phyloP scores from a whole-genome alignment of 2,888 invertebrate species.

The Monoplex corrugatus region DNA sequence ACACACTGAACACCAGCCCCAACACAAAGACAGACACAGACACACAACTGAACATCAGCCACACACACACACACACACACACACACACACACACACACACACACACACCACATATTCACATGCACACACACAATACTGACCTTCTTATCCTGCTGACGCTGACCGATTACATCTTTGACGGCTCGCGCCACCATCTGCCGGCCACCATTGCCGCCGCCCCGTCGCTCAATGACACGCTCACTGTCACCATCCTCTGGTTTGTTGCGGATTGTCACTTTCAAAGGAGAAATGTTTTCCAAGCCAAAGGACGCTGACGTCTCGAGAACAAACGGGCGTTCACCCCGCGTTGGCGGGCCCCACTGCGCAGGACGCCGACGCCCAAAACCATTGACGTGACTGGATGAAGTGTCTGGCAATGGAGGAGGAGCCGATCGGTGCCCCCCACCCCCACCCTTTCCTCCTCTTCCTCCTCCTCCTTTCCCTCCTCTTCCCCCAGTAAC shows the following conservation, averaged over 20 bases:
- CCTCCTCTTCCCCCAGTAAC: too few relatives aligned
- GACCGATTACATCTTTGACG: not conserved
- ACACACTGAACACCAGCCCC: not conserved
- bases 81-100: not conserved
- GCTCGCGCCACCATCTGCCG: not conserved
- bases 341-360: not conserved
- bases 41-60: not conserved
- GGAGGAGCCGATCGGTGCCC: too few relatives aligned
- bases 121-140: not conserved
- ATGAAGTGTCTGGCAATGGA: too few relatives aligned
- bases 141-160: not conserved
- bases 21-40: not conserved
- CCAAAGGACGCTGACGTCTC: not conserved
- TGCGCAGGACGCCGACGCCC: not conserved
- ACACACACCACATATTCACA: not conserved
- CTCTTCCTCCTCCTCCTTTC: conserved; percentile 8
- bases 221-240: conserved; percentile 19
- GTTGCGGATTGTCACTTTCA: not conserved
- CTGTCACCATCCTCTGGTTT: not conserved
- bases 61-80: not conserved
- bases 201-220: not conserved
- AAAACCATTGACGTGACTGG: not conserved
- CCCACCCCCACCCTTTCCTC: not conserved
- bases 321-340: not conserved
- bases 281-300: not conserved